phyloP scores from a whole-genome alignment of 2,797 vertebrate genomes.

The Tapirus indicus region DNA sequence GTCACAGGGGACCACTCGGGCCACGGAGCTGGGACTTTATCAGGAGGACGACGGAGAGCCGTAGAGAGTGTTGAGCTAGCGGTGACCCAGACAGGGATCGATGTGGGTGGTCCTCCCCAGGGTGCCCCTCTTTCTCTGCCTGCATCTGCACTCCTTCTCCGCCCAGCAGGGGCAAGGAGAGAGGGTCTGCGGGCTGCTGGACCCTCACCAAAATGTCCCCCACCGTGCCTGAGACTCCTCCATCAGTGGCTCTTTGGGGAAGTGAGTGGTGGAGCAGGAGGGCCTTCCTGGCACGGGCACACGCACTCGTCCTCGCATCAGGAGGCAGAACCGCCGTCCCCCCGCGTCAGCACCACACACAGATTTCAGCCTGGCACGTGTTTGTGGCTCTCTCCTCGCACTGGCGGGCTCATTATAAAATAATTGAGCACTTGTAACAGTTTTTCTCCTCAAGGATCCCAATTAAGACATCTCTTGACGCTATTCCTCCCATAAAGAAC shows the following conservation, averaged over 20 bases:
- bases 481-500: not conserved
- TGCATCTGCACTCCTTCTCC: fast-evolving
- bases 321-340: not conserved
- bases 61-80: fast-evolving
- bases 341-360: fast-evolving
- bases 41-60: fast-evolving
- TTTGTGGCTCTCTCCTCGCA: not conserved
- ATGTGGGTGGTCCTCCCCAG: not conserved
- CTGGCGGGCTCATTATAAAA: constrained; percentile 45
- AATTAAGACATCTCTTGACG: constrained; percentile 56
- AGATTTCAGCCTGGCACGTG: not conserved
- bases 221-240: fast-evolving
- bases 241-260: not conserved
- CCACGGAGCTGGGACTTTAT: not conserved
- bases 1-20: too few species aligned
- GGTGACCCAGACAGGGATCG: not conserved
- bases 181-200: not conserved
- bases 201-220: not conserved
- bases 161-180: not conserved
- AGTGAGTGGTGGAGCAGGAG: too few species aligned
- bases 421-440: constrained; percentile 54
- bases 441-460: constrained; percentile 55
- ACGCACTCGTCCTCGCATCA: not conserved
- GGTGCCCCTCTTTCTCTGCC: not conserved
- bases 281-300: not conserved